Evolutionary conservation across 2,888 invertebrate genomes (phyloP).

Genomic region (Molorchus minor): DNA sequence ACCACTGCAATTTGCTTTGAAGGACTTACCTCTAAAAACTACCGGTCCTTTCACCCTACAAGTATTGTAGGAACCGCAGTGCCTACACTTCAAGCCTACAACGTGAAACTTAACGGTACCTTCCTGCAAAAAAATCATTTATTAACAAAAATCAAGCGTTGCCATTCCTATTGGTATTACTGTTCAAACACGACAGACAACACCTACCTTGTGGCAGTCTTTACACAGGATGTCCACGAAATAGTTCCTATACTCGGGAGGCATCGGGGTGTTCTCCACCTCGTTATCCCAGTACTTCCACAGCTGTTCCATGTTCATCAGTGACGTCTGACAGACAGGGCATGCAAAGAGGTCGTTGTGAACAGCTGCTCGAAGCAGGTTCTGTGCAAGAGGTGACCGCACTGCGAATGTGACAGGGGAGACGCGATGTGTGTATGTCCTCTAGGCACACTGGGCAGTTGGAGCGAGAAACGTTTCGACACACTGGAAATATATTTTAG

Average conservation of each 20-base stretch:
- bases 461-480: conserved; percentile 88
- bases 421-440: conserved; percentile 90
- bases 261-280: conserved; percentile 84
- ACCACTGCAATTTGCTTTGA: neutral
- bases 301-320: conserved; percentile 85
- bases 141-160: neutral
- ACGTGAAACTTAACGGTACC: conserved; percentile 87
- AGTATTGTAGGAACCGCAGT: conserved; percentile 92
- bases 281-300: conserved; percentile 87
- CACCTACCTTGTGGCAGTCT: conserved; percentile 89
- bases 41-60: conserved; percentile 76
- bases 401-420: conserved; percentile 90
- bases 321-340: conserved; percentile 87
- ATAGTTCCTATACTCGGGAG: conserved; percentile 81
- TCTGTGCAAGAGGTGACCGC: conserved; percentile 87
- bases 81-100: conserved; percentile 84
- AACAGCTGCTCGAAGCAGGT: conserved; percentile 84
- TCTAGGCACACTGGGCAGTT: conserved; percentile 92
- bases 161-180: neutral
- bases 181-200: no score
- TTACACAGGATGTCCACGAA: conserved; percentile 87
- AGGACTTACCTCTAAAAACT: conserved; percentile 30
- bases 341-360: conserved; percentile 85
- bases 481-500: conserved; percentile 75
- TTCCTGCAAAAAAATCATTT: conserved; percentile 66